Base-by-base conservation (phyloP, 2,888 invertebrate genomes). In the Drosophila suboccidentalis region DNA sequence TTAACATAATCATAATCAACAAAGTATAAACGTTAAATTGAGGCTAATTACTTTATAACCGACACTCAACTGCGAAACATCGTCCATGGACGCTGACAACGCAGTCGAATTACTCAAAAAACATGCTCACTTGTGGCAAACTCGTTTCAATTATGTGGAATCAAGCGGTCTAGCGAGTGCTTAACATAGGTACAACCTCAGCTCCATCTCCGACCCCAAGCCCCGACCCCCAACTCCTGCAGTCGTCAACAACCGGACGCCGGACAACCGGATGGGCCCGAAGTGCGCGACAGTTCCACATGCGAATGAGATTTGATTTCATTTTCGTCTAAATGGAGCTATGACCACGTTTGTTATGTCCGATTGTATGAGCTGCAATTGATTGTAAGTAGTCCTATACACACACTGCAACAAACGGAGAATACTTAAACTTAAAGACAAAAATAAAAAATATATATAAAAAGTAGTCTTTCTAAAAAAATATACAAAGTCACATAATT, bases 1-100 rank as follows among this genome's bases (percentile, higher is more conserved):
- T 87, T 87, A 87, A 88, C 87, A 87, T 88, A 89, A 87, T 89
- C 89, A 87, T 87, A 89, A 87, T 87, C 89, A 87, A 89, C 87
- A 84, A 78, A 84, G 89, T 89, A 87, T 89, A 81, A 89, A 89
- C 89, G 85, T 84, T 87, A 87, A 87, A 87, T 87, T 87, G 87
- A 82, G 87, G 87, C 87, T 87, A 87, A 87, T 87, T 87, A 89
- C 87, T 89, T 86, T 86, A 86, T 86, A 86, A 86, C 86, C 86
- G 86, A 80, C 86, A 85, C 85, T 85, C 87, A 87, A 79, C 82
- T 73, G 75, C 87, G 80, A 82, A 82, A 85, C 82, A 79, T 75
- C 75, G 65, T 72, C 78, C 82, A 76, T 75, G 74, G 74, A 70
- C 66, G 72, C 74, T 57, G 57, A 59, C 60, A 60, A 67, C 75